Base-by-base conservation (phyloP, 2,113 vertebrate genomes). In the Tenrec ecaudatus region DNA sequence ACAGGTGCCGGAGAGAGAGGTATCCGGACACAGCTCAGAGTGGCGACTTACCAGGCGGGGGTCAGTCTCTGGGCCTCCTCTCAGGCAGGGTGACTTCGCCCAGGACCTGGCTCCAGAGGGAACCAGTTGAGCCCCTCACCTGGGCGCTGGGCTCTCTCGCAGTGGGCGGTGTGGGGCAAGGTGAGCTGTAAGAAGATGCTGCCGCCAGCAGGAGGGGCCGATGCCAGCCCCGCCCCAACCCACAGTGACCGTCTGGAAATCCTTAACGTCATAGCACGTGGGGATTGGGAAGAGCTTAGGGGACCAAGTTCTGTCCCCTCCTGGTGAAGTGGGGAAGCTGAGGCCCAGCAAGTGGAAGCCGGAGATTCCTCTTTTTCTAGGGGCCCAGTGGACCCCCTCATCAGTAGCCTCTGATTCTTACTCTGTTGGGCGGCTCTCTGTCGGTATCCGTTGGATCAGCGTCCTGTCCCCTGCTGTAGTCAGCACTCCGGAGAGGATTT, bases 141-240 rank as follows among this genome's bases (percentile, higher is more conserved):
- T 25, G 29, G 0, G 2, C 47, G 25, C 47, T 3, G 7, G 62
- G 58, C 91, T 88, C 64, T 87, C 84, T 16, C 0, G 0, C 53
- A 0, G 53, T 27, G 38, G 17, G 20, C 0, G 6, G 53, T 0
- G n/a, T n/a, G n/a, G n/a, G n/a, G n/a, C n/a, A n/a, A n/a, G n/a
- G n/a, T n/a, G n/a, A 43, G 57, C 43, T 27, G 1, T 31, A 8
- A 29, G 5, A 86, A 60, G 75, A 31, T 15, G 4, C 6, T 90
- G 22, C 25, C 36, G 3, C 1, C 60, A 23, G 3, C 36, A 33
- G 81, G 9, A n/a, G n/a, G 81, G 64, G 12, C 6, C 7, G 3
- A 14, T 4, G 3, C 17, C 25, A 0, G 23, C 31, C 71, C 9
- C 23, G 3, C 31, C 22, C 36, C 6, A 78, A 43, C 71, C 53